Conservation (phyloP, 2,113 vertebrate species). For the Poeciliopsis occidentalis region DNA sequence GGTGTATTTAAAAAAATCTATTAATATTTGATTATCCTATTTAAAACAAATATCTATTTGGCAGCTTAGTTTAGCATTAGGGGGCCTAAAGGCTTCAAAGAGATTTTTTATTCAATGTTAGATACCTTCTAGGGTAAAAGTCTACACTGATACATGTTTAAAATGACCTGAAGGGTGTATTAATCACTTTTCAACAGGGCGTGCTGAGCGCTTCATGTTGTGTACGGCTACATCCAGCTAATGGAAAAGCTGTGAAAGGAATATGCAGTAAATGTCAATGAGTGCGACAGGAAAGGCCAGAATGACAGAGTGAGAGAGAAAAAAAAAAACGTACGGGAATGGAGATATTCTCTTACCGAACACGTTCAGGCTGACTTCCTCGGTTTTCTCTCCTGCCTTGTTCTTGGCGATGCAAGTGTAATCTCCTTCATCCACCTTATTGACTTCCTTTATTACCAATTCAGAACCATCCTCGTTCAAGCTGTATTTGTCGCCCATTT, state of each 20-base stretch:
- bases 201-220: slow-evolving; percentile 20
- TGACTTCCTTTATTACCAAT: slow-evolving; percentile 88
- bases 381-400: slow-evolving; percentile 90
- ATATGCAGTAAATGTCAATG: slow-evolving; percentile 36
- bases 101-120: background rate
- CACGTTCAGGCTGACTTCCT: slow-evolving; percentile 93
- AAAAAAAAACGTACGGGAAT: background rate
- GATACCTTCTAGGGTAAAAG: slow-evolving; percentile 5
- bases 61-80: background rate
- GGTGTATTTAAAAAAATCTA: too few relatives aligned
- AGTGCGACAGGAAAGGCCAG: slow-evolving; percentile 26
- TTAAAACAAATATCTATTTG: too few relatives aligned
- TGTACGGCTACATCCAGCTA: slow-evolving; percentile 1
- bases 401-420: slow-evolving; percentile 94
- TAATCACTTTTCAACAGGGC: slow-evolving; percentile 51
- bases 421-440: slow-evolving; percentile 93
- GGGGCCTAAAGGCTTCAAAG: background rate
- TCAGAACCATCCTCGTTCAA: slow-evolving; percentile 91
- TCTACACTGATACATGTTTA: slow-evolving; percentile 20
- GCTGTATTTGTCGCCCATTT: slow-evolving; percentile 86
- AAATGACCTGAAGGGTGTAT: slow-evolving; percentile 21
- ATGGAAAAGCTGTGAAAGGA: slow-evolving; percentile 18
- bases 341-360: slow-evolving; percentile 85
- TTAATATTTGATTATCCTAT: too few relatives aligned
- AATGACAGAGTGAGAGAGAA: background rate